These are phyloP conservation scores for Puntigrus tetrazona DNA, from an alignment of 2,113 vertebrate genomes.

Conservation along the genomic window DNA sequence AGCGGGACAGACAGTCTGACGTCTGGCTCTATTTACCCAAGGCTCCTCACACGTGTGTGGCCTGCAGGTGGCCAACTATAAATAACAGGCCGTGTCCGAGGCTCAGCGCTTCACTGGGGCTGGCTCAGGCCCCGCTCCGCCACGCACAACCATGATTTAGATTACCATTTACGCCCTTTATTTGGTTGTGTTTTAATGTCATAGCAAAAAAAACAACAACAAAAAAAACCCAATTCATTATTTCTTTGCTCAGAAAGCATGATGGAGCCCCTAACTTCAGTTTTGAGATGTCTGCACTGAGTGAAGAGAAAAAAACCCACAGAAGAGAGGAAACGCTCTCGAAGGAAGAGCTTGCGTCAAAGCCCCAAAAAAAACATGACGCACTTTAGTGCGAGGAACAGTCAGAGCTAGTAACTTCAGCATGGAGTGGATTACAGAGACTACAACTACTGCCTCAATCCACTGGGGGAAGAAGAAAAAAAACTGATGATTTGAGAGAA, in stretches of 20 bases:
- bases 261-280: neutral
- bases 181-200: too few relatives aligned
- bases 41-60: conserved; percentile 59
- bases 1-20: too few relatives aligned
- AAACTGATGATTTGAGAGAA: neutral
- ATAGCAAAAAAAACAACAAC: too few relatives aligned
- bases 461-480: neutral
- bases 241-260: neutral
- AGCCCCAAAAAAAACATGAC: conserved; percentile 13
- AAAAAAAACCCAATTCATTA: too few relatives aligned
- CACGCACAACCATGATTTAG: conserved; percentile 1
- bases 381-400: conserved; percentile 55
- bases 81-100: conserved; percentile 58
- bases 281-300: neutral
- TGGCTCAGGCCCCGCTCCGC: too few relatives aligned
- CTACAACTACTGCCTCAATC: conserved; percentile 35
- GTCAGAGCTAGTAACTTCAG: conserved; percentile 49
- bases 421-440: conserved; percentile 48
- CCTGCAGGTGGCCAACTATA: conserved; percentile 64
- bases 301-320: neutral
- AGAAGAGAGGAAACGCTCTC: conserved; percentile 18
- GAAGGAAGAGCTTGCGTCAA: conserved; percentile 14
- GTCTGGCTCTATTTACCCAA: conserved; percentile 64
- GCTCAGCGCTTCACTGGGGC: too few relatives aligned
- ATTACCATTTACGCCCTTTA: neutral